phyloP scores from a whole-genome alignment of 1,140 invertebrate genomes.

The Penaeus japonicus region DNA sequence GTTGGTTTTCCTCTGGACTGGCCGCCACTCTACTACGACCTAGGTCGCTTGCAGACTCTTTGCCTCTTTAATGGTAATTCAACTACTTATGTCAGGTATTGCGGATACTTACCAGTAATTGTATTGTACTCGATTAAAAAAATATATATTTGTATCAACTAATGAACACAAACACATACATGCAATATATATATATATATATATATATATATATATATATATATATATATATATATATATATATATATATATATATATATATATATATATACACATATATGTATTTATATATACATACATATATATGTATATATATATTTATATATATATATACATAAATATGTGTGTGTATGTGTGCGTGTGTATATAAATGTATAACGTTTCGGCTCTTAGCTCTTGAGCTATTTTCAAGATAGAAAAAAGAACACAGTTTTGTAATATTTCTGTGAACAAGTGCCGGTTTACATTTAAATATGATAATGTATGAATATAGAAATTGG shows the following conservation, averaged over 20 bases:
- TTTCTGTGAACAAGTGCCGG: too few species aligned
- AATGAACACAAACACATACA: neutral
- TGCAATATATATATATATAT: neutral
- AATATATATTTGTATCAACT: neutral
- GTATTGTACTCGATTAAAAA: neutral
- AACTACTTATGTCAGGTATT: too few species aligned
- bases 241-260: neutral
- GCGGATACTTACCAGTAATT: too few species aligned
- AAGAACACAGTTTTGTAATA: too few species aligned
- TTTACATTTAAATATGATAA: too few species aligned
- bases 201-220: conserved; percentile 6
- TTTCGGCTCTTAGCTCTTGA: neutral
- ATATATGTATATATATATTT: neutral
- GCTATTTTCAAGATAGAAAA: neutral
- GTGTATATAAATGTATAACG: neutral
- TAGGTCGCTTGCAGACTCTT: too few species aligned
- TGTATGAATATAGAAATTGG: too few species aligned
- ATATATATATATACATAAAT: neutral
- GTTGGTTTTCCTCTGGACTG: too few species aligned
- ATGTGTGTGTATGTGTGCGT: neutral
- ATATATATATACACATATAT: neutral
- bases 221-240: conserved; percentile 6
- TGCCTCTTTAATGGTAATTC: too few species aligned
- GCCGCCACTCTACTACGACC: too few species aligned
- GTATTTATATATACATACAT: neutral